phyloP scores from a whole-genome alignment of 1,140 invertebrate species.

The Ceratina australensis region DNA sequence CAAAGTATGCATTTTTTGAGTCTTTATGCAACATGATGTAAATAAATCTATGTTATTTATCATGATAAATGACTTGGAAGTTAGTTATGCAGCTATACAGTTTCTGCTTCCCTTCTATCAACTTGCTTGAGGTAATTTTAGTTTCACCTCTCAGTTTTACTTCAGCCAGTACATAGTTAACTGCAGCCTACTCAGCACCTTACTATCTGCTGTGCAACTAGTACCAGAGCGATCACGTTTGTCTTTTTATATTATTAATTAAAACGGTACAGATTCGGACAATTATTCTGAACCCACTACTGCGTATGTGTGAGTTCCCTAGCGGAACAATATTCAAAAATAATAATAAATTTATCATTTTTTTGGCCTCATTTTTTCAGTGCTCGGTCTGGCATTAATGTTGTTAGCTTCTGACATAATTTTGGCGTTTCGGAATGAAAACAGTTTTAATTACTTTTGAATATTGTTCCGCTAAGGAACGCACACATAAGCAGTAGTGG shows the following conservation, averaged over 20 bases:
- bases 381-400: too few species aligned
- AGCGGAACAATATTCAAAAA: too few species aligned
- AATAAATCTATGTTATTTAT: not conserved
- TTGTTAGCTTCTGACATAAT: too few species aligned
- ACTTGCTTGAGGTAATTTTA: conserved; percentile 76
- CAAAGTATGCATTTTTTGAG: not conserved
- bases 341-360: too few species aligned
- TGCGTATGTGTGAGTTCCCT: too few species aligned
- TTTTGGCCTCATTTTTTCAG: too few species aligned
- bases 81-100: conserved; percentile 36
- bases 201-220: conserved; percentile 26
- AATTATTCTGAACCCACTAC: too few species aligned
- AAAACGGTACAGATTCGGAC: too few species aligned
- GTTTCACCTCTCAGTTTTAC: conserved; percentile 75
- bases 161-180: conserved; percentile 70
- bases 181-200: conserved; percentile 69
- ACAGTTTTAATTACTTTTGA: too few species aligned
- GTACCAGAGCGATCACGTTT: conserved; percentile 8
- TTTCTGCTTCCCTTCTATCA: conserved; percentile 63
- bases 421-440: too few species aligned
- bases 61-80: conserved; percentile 34
- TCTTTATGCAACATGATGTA: not conserved
- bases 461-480: too few species aligned
- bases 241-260: not conserved
- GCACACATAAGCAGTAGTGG: too few species aligned